These are phyloP conservation scores for Trididemnum nubilum DNA, from an alignment of 23 tunicate genomes.

Conservation along the genomic window DNA sequence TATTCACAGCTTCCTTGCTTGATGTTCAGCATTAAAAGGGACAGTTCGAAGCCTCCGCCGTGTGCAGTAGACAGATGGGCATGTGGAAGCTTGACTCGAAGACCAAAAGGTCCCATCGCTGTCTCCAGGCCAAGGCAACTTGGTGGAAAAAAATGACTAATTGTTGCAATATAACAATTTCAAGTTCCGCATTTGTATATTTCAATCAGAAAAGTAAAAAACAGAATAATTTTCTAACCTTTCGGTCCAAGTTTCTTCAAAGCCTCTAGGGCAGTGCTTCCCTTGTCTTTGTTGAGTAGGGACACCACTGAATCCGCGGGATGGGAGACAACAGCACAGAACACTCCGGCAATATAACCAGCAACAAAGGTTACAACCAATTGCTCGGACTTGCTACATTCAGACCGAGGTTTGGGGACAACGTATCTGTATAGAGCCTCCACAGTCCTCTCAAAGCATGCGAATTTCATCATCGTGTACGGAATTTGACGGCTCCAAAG, in stretches of 20 bases:
- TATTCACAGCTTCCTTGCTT: no score
- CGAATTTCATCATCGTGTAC: constrained; percentile 99
- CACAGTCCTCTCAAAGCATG: constrained; percentile 99
- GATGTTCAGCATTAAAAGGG: no score
- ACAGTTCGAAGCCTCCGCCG: no score
- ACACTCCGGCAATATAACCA: constrained; percentile 99
- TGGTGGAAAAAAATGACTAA: no score
- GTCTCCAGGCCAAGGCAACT: no score
- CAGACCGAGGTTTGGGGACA: constrained; percentile 96
- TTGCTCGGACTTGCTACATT: constrained; percentile 88
- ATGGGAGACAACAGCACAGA: constrained; percentile 99
- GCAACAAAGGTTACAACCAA: constrained; percentile 95
- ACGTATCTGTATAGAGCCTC: constrained; percentile 93
- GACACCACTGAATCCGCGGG: constrained; percentile 99
- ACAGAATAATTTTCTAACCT: no score
- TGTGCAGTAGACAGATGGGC: no score
- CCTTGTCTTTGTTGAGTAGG: constrained; percentile 87
- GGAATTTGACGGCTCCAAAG: constrained; percentile 98
- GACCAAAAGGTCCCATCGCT: no score
- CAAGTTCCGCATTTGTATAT: no score
- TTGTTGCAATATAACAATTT: no score
- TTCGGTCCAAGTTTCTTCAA: constrained; percentile 96
- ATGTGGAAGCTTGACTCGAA: no score
- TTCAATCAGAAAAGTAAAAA: no score
- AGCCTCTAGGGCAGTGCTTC: constrained; percentile 75